Base-by-base conservation (phyloP, 2,797 vertebrate species). In the Enteromius trimaculatus region DNA sequence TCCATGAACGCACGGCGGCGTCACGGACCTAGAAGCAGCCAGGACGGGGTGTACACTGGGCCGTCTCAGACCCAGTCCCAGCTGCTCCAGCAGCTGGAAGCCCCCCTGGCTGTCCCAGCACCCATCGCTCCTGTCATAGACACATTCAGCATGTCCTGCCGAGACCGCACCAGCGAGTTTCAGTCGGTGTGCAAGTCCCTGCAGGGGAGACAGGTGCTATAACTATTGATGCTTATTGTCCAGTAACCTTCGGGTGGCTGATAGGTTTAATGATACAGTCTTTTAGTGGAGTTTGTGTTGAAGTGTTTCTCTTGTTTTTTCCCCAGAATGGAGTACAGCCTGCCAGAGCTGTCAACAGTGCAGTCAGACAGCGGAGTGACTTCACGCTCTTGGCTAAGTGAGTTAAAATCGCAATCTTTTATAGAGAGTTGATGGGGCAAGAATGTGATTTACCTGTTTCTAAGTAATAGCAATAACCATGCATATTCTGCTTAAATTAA, bases 341-440 rank as follows among this genome's bases (percentile, higher is more conserved):
- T 34, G 92, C 89, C 87, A 93, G 92, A 64, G 91, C 93, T 0
- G 84, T 88, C 58, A 88, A 92, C 55, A 94, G 74, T 53, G 92
- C 92, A n/a, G 88, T 93, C 53, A 91, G 91, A 77, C 94, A 96
- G 44, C 90, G 92, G 78, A 96, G 94, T 79, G 95, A 96, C 79
- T 96, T 96, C 89, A 95, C 92, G 0, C 82, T 95, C 72, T 93
- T 95, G 91, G 95, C 95, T 83, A 96, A 95, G 95, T 96, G 87
- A 95, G 94, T 80, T 39, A 13, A 14, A 23, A 34, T 51, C 3
- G 13, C 26, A 17, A 31, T 77, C 14, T 3, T 9, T 58, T n/a
- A 62, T 62, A 29, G 17, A 42, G 1, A 42, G 37, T 60, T 76
- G 1, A 5, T 37, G 11, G 5, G 47, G 29, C 10, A 58, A 34